Evolutionary conservation across 2,888 invertebrate genomes (phyloP), one percentile per base, ranked within the genome.

Genomic region (Apamea monoglypha): DNA sequence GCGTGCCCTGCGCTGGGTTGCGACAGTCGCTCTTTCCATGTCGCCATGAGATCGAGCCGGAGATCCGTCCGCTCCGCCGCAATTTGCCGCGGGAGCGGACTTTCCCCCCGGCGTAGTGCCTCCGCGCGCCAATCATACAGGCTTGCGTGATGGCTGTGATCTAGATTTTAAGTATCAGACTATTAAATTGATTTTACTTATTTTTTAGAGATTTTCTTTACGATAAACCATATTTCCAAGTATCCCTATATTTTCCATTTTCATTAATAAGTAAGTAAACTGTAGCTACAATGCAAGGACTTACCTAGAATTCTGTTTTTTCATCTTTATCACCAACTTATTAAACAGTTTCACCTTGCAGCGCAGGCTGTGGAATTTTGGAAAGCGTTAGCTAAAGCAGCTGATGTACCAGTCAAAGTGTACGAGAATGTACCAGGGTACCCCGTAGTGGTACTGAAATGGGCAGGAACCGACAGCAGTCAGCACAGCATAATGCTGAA

Each of bases 361-460:
- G 98, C 98, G 88, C 97, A 72, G 14, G 86, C 88, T 36, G 86
- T 98, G 14, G 94, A 96, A 32, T 99, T 98, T 94, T 97, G 99
- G 78, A 96, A 96, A 89, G 96, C 95, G 53, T 98, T 98, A 92
- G 98, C 98, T 0, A 94, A 97, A 61, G 97, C 97, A 78, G 95
- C 98, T 78, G 97, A 95, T 4, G 94, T 99, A 71, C 97, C 98
- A 2, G 92, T 97, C 63, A 90, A 76, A 2, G 96, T 98, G 3
- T 95, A 97, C 66, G 89, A 92, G 79, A 89, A 84, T 75, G 86
- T 94, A 96, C 89, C 93, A 90, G 81, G 97, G 96, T 98, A 98
- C 91, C 98, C 99, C 4, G 97, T 99, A 66, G 97, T 98, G 50
- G 95, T 99, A 40, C 97, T 99, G 92, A 98, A 98, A 90, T 98